Percentiles rank a stretch among this genome's conserved stretches.
Evolutionary conservation across 2,113 vertebrate species (phyloP).

Genomic region (Heptranchias perlo): DNA sequence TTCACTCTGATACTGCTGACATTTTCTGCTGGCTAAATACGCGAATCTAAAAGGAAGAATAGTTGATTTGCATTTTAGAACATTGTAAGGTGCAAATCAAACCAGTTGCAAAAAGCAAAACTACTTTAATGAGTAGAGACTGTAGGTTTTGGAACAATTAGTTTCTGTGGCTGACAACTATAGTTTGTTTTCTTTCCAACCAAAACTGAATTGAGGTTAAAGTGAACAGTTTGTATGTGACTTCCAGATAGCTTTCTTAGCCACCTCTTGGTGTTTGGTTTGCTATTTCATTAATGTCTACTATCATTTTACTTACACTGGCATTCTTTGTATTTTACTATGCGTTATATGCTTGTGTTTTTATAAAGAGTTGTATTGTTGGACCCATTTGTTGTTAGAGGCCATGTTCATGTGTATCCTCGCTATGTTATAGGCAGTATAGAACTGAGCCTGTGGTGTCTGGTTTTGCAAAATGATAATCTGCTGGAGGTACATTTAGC

Average conservation of each 20-base stretch:
- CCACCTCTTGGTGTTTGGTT: neutral
- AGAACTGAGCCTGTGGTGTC: neutral
- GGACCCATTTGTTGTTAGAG: neutral
- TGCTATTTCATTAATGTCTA: neutral
- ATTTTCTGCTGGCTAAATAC: constrained; percentile 18
- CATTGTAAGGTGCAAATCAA: neutral
- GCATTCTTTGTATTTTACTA: neutral
- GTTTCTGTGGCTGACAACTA: neutral
- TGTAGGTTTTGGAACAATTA: neutral
- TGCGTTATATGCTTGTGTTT: neutral
- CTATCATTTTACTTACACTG: neutral
- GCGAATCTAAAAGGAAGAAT: neutral
- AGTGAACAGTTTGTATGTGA: neutral
- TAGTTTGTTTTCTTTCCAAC: neutral
- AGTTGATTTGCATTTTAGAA: neutral
- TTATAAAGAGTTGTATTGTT: neutral
- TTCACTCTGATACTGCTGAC: neutral
- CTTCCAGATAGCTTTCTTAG: neutral
- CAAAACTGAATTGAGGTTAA: neutral
- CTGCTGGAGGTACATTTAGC: neutral
- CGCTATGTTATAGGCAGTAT: too few relatives aligned
- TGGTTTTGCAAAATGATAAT: constrained; percentile 14
- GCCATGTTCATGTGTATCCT: neutral
- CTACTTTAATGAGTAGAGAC: neutral
- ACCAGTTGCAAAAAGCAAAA: neutral